Conservation (phyloP, 1,140 invertebrate genomes). For the Drosophila burlai region DNA sequence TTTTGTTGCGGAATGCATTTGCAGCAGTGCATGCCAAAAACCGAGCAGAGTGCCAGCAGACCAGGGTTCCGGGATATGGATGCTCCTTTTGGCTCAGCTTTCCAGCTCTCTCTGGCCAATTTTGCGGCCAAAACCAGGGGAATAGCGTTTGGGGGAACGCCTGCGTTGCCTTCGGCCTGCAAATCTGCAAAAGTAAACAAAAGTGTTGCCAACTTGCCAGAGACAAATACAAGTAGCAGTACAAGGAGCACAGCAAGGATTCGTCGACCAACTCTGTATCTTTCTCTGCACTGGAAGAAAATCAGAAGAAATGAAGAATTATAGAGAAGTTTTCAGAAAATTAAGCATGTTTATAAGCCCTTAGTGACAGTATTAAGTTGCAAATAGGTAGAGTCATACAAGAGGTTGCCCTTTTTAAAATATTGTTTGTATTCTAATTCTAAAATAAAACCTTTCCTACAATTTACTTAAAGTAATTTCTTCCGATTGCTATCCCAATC, state of each 20-base stretch:
- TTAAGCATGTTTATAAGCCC: not conserved
- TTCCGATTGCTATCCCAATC: not conserved
- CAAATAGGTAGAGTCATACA: no score
- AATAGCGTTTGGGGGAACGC: conserved; percentile 37
- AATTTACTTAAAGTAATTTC: not conserved
- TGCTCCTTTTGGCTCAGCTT: conserved; percentile 15
- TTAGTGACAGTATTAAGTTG: not conserved
- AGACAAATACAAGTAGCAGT: conserved; percentile 63
- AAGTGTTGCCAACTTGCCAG: conserved; percentile 78
- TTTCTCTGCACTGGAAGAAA: conserved; percentile 1
- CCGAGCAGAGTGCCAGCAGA: conserved; percentile 1
- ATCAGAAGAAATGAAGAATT: not conserved
- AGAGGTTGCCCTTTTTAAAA: no score
- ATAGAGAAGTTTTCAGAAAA: not conserved
- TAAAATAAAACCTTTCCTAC: not conserved
- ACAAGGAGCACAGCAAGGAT: conserved; percentile 42
- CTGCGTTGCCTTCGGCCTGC: conserved; percentile 37
- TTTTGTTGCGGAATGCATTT: conserved; percentile 58
- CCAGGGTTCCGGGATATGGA: conserved; percentile 7
- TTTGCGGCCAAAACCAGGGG: not conserved
- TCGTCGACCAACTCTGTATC: conserved; percentile 22
- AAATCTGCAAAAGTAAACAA: conserved; percentile 82
- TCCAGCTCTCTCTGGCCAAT: conserved; percentile 5
- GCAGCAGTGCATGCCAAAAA: conserved; percentile 58
- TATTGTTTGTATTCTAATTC: not conserved